Percentiles rank a stretch among this genome's conserved stretches.
Evolutionary conservation across 2,797 vertebrate genomes (phyloP).

Genomic region (Pseudocheirus occidentalis): DNA sequence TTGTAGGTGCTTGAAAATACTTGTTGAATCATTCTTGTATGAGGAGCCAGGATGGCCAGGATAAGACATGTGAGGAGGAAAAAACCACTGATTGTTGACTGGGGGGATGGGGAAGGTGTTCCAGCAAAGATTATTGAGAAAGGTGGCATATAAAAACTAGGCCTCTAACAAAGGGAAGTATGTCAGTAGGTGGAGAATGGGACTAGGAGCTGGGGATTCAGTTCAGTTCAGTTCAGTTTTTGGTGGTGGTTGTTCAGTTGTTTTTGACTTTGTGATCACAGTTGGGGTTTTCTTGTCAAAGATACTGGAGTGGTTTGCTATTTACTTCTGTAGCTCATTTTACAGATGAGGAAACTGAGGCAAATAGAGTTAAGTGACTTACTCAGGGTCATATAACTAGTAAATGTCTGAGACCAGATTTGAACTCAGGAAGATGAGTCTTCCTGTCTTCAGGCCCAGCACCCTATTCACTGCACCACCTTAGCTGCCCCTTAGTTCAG

Average conservation of each 20-base stretch:
- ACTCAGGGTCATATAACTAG: no score
- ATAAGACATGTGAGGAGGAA: not conserved
- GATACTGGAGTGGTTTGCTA: not conserved
- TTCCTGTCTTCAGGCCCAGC: no score
- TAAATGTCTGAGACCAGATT: no score
- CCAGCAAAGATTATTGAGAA: not conserved
- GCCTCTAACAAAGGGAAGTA: not conserved
- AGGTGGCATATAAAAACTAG: not conserved
- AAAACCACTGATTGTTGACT: not conserved
- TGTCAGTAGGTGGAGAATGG: not conserved
- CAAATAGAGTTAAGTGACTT: no score
- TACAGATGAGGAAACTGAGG: not conserved
- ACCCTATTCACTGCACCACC: no score
- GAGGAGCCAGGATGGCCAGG: not conserved
- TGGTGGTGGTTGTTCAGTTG: not conserved
- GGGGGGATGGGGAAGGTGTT: not conserved
- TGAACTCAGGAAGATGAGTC: no score
- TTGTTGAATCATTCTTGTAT: not conserved
- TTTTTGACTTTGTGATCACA: not conserved
- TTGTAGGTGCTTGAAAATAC: not conserved
- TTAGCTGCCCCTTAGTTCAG: no score
- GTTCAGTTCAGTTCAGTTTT: not conserved
- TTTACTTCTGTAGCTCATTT: not conserved
- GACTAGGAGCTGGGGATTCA: not conserved
- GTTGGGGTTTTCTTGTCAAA: not conserved